phyloP scores from a whole-genome alignment of 1,140 invertebrate species.

The Propsilocerus akamusi region DNA sequence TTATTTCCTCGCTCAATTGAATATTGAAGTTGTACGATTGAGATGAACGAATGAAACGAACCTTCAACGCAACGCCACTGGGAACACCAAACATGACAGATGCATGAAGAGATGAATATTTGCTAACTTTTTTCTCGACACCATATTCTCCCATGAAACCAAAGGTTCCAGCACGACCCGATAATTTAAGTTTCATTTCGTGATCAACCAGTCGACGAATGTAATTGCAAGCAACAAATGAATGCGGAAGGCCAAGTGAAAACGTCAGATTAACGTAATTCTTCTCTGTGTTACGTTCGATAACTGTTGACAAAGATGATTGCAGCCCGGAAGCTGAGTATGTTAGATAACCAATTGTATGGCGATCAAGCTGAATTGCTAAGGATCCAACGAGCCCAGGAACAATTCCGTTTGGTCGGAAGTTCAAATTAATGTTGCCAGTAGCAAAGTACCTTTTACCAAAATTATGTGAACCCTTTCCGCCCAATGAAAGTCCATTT shows the following conservation, averaged over 20 bases:
- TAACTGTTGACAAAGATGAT: slow-evolving; percentile 56
- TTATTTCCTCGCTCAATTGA: slow-evolving; percentile 73
- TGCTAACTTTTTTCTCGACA: slow-evolving; percentile 79
- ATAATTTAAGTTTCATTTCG: slow-evolving; percentile 52
- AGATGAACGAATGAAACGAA: slow-evolving; percentile 69
- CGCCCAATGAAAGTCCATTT: slow-evolving; percentile 49
- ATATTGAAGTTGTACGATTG: slow-evolving; percentile 83
- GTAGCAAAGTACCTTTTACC: slow-evolving; percentile 52
- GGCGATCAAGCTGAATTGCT: slow-evolving; percentile 64
- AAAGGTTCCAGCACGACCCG: slow-evolving; percentile 67
- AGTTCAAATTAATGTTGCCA: slow-evolving; percentile 46
- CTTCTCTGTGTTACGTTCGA: slow-evolving; percentile 53
- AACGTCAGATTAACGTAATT: slow-evolving; percentile 42
- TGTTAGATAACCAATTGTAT: slow-evolving; percentile 71
- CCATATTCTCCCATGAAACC: slow-evolving; percentile 77
- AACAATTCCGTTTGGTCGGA: slow-evolving; percentile 45
- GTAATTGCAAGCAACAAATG: slow-evolving; percentile 54
- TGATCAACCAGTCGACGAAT: slow-evolving; percentile 58
- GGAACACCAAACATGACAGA: slow-evolving; percentile 67
- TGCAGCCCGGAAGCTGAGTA: slow-evolving; percentile 49
- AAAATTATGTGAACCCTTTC: slow-evolving; percentile 55
- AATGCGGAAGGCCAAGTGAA: slow-evolving; percentile 65
- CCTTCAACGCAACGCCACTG: slow-evolving; percentile 68
- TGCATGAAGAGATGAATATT: slow-evolving; percentile 74
- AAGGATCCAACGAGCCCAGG: slow-evolving; percentile 54